A percentile compares a stretch with the other conserved stretches of the same genome.
Conservation (phyloP, 2,797 vertebrate species). For the Dendrocincla fuliginosa region DNA sequence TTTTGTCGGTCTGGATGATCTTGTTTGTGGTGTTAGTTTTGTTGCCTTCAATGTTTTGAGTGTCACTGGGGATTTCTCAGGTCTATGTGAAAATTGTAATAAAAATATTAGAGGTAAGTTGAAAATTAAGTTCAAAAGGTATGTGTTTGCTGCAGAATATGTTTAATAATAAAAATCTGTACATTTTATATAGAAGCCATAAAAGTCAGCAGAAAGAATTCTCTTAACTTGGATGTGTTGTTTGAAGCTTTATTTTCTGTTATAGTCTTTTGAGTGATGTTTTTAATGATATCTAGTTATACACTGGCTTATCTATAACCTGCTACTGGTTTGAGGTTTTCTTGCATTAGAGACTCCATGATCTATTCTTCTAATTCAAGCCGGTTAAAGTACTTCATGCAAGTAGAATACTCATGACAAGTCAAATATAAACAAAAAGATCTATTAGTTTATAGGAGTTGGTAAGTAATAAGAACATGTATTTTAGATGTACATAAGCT, state of each 20-base stretch:
- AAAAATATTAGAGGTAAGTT: constrained; percentile 54
- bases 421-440: background rate
- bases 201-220: background rate
- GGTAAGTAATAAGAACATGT: background rate
- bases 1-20: background rate
- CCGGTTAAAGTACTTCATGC: background rate
- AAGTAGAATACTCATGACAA: background rate
- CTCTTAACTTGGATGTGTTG: background rate
- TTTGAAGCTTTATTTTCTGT: background rate
- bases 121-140: background rate
- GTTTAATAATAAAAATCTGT: background rate
- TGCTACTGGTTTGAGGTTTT: background rate
- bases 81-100: constrained; percentile 36
- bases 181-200: background rate
- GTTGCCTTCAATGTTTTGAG: constrained; percentile 30
- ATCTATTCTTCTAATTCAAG: background rate
- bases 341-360: background rate
- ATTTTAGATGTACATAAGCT: background rate
- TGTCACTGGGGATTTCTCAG: constrained; percentile 45
- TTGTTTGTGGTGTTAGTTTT: constrained; percentile 7
- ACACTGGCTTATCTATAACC: background rate
- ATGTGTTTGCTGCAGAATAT: background rate
- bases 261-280: background rate
- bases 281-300: background rate
- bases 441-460: background rate